These are phyloP conservation scores for Chironomus tepperi DNA, from an alignment of 1,140 invertebrate genomes.

Conservation along the genomic window DNA sequence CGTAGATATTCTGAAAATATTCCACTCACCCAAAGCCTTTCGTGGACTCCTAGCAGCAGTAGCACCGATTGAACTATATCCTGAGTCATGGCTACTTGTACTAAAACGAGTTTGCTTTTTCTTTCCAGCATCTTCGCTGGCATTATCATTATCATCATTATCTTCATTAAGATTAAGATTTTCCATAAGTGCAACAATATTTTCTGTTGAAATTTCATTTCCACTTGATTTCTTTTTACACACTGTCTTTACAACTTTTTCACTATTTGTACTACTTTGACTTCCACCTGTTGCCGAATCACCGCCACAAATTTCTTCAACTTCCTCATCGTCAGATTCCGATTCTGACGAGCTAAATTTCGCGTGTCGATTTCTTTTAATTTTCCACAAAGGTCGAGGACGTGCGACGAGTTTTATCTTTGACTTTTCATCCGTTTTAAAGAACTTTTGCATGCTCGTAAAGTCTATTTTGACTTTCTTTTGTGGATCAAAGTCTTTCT, in stretches of 20 bases:
- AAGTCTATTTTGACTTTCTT: conserved; percentile 37
- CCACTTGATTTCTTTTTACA: background rate
- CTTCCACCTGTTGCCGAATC: conserved; percentile 29
- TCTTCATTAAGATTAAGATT: conserved; percentile 15
- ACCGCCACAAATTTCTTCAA: conserved; percentile 31
- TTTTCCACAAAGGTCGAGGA: conserved; percentile 48
- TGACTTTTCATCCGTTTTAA: conserved; percentile 46
- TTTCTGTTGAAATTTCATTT: conserved; percentile 11
- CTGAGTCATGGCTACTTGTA: conserved; percentile 42
- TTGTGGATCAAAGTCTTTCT: conserved; percentile 32
- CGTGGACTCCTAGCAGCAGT: conserved; percentile 40
- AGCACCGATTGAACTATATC: conserved; percentile 35
- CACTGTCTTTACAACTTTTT: background rate
- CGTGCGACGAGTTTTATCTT: conserved; percentile 46
- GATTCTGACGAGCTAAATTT: conserved; percentile 28
- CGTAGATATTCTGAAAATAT: background rate
- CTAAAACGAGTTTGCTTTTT: conserved; percentile 35
- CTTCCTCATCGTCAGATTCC: conserved; percentile 28
- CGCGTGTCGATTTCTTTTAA: conserved; percentile 37
- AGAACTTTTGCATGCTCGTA: conserved; percentile 35
- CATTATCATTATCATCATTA: conserved; percentile 31
- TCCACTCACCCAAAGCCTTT: conserved; percentile 39
- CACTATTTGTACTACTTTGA: conserved; percentile 25
- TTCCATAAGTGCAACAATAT: conserved; percentile 10
- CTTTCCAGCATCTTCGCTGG: background rate